Percentiles rank a stretch among this genome's conserved stretches.
Evolutionary conservation across 2,888 invertebrate species (phyloP).

Genomic region (Acronicta leporina): DNA sequence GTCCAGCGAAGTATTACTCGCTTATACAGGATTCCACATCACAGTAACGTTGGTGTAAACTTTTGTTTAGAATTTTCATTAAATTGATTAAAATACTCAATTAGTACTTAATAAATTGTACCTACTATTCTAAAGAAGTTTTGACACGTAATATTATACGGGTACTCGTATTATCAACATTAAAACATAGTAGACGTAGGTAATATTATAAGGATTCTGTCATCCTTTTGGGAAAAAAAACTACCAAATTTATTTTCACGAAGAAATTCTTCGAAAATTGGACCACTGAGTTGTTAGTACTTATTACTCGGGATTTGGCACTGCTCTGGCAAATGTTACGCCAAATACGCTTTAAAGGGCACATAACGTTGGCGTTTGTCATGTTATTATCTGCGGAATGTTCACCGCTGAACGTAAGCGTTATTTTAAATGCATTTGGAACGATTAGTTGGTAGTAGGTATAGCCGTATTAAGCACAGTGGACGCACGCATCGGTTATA

Average conservation of each 20-base stretch:
- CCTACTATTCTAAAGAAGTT: no score
- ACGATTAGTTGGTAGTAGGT: conserved; percentile 19
- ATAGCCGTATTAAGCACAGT: conserved; percentile 12
- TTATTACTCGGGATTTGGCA: conserved; percentile 51
- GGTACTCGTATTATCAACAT: no score
- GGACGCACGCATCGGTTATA: conserved; percentile 1
- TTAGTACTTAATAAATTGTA: no score
- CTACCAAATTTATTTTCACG: conserved; percentile 17
- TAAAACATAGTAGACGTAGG: no score
- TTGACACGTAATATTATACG: no score
- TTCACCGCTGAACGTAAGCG: conserved; percentile 9
- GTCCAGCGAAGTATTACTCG: no score
- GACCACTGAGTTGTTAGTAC: conserved; percentile 46
- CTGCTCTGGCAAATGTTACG: conserved; percentile 41
- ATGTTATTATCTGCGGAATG: conserved; percentile 42
- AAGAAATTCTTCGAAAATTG: conserved; percentile 26
- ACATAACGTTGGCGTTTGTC: conserved; percentile 46
- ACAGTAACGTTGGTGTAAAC: no score
- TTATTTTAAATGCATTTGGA: not conserved
- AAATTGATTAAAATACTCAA: no score
- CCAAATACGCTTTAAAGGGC: conserved; percentile 54
- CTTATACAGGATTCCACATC: no score
- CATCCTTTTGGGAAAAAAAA: not conserved
- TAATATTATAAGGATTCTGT: no score
- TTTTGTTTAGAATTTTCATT: no score